These are phyloP conservation scores for Thera britannica DNA, from an alignment of 2,888 invertebrate species.

Conservation along the genomic window DNA sequence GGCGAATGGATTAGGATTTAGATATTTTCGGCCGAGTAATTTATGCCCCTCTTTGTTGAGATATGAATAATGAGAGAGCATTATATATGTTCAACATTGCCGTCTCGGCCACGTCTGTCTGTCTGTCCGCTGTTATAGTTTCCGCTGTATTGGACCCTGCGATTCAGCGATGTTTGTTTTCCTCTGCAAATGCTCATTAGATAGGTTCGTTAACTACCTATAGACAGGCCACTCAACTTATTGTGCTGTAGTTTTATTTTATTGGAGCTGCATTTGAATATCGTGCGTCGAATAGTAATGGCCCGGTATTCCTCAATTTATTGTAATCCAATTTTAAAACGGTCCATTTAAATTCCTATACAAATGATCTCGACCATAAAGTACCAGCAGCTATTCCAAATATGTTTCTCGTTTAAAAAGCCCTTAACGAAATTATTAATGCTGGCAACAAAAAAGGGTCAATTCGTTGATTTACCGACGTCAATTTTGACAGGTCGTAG, in stretches of 20 bases:
- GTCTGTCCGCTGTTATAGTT: constrained; percentile 55
- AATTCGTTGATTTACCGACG: constrained; percentile 80
- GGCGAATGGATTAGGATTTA: constrained; percentile 83
- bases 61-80: constrained; percentile 79
- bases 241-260: constrained; percentile 28
- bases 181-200: constrained; percentile 29
- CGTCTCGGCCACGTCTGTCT: constrained; percentile 42
- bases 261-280: constrained; percentile 20
- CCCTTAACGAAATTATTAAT: constrained; percentile 82
- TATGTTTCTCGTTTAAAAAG: constrained; percentile 79
- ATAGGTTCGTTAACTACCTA: constrained; percentile 30
- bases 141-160: constrained; percentile 47
- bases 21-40: constrained; percentile 83
- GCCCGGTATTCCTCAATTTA: constrained; percentile 53
- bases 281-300: constrained; percentile 51
- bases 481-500: constrained; percentile 82
- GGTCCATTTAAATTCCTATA: constrained; percentile 75
- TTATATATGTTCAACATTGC: constrained; percentile 64
- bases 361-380: constrained; percentile 73
- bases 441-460: constrained; percentile 74
- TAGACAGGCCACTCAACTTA: constrained; percentile 23
- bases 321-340: constrained; percentile 68
- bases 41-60: constrained; percentile 81
- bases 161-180: constrained; percentile 33
- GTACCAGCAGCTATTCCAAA: constrained; percentile 78